Conservation (phyloP, 2,888 invertebrate species). For the Agonopterix heracliana region DNA sequence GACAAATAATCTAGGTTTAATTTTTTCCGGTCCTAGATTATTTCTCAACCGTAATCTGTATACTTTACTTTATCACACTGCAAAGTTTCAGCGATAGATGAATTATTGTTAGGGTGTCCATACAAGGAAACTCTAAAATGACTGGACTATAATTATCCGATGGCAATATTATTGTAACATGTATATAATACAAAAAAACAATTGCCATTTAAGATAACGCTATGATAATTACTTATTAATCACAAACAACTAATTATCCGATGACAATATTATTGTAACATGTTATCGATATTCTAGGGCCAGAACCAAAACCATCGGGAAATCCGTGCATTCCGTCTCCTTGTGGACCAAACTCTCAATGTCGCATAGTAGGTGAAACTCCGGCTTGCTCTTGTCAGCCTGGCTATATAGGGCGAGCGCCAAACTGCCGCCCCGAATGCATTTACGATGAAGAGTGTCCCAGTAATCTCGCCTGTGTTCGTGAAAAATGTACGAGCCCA, state of each 20-base stretch:
- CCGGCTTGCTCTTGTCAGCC: conserved; percentile 88
- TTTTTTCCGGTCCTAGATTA: no score
- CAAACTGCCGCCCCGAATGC: conserved; percentile 92
- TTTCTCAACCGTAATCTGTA: no score
- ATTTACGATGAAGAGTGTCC: conserved; percentile 90
- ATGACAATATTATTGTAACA: not conserved
- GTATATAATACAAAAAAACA: not conserved
- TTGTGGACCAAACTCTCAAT: conserved; percentile 90
- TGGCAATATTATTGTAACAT: no score
- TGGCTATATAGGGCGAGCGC: conserved; percentile 88
- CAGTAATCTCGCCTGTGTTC: conserved; percentile 87
- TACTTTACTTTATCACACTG: no score
- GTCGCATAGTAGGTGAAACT: conserved; percentile 83
- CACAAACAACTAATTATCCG: no score
- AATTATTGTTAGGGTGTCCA: no score
- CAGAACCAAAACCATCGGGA: conserved; percentile 71
- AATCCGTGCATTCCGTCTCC: conserved; percentile 90
- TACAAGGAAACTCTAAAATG: no score
- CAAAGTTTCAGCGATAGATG: no score
- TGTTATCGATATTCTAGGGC: conserved; percentile 58
- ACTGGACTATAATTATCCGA: no score
- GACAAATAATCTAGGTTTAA: no score
- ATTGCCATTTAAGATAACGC: no score
- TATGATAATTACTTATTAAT: no score
- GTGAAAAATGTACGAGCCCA: conserved; percentile 88